Evolutionary conservation across 2,888 invertebrate species (phyloP).

Genomic region (Ephialtes manifestator): DNA sequence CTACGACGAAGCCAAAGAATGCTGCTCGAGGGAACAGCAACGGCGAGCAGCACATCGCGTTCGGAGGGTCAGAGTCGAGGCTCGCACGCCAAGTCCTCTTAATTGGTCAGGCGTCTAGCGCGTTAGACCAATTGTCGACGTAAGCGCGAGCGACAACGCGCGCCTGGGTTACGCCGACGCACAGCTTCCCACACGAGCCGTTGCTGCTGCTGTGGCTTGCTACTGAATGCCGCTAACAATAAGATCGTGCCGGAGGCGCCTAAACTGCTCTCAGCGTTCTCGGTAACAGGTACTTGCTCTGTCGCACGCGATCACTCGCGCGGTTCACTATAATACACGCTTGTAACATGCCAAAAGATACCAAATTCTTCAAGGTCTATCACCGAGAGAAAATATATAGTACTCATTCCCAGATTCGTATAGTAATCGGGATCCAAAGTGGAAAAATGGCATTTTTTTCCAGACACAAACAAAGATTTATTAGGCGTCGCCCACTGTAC

Average conservation of each 20-base stretch:
- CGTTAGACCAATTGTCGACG: conserved; percentile 80
- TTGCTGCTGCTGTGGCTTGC: not conserved
- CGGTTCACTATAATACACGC: not conserved
- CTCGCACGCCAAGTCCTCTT: conserved; percentile 74
- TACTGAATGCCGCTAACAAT: not conserved
- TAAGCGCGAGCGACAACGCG: conserved; percentile 66
- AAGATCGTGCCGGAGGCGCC: conserved; percentile 36
- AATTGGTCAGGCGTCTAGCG: conserved; percentile 81
- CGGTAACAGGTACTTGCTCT: conserved; percentile 34
- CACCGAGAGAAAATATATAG: too few species aligned
- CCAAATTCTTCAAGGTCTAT: conserved; percentile 16
- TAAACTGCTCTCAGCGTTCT: conserved; percentile 28
- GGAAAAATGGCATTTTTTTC: too few species aligned
- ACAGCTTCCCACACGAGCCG: conserved; percentile 76
- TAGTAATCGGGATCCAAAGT: too few species aligned
- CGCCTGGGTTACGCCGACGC: conserved; percentile 77
- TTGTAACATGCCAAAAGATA: not conserved
- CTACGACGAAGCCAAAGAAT: conserved; percentile 35
- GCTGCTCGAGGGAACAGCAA: conserved; percentile 48
- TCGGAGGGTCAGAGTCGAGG: conserved; percentile 65
- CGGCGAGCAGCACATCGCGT: conserved; percentile 24
- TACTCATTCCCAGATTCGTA: too few species aligned
- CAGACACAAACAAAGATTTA: too few species aligned
- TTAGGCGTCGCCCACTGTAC: too few species aligned
- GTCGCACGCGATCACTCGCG: conserved; percentile 20